phyloP scores from a whole-genome alignment of 2,797 vertebrate genomes.

The Pempheris klunzingeri region DNA sequence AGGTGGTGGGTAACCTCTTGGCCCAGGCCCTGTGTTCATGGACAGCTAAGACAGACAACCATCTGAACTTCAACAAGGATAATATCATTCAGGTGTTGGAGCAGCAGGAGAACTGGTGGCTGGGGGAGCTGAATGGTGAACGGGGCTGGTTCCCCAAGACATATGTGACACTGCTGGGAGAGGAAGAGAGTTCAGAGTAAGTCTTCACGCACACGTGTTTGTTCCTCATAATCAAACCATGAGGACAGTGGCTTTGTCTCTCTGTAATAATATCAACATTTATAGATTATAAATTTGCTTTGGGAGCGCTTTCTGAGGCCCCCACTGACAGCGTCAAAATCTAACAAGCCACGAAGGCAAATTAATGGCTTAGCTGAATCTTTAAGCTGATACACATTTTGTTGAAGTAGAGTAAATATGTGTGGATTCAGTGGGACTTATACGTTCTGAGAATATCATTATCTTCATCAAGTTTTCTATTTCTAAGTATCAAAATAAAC shows the following conservation, averaged over 20 bases:
- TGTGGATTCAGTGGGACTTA: background rate
- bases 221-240: background rate
- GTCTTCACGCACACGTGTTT: constrained; percentile 17
- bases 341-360: background rate
- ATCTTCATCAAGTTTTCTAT: background rate
- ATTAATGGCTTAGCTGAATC: background rate
- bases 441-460: background rate
- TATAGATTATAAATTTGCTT: background rate
- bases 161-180: constrained; percentile 91
- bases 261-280: background rate
- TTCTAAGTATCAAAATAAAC: background rate
- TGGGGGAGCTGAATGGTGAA: constrained; percentile 91
- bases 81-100: constrained; percentile 95
- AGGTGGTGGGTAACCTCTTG: constrained; percentile 87
- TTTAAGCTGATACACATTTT: background rate
- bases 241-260: background rate
- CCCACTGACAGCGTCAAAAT: background rate
- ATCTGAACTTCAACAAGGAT: constrained; percentile 97
- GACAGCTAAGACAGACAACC: constrained; percentile 97
- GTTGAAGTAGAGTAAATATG: too few species aligned
- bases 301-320: background rate
- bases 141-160: constrained; percentile 97
- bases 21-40: constrained; percentile 96
- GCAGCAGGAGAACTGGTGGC: constrained; percentile 99
- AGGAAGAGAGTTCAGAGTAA: constrained; percentile 80